Evolutionary conservation across 2,797 vertebrate genomes (phyloP).

Genomic region (Gallirallus australis): DNA sequence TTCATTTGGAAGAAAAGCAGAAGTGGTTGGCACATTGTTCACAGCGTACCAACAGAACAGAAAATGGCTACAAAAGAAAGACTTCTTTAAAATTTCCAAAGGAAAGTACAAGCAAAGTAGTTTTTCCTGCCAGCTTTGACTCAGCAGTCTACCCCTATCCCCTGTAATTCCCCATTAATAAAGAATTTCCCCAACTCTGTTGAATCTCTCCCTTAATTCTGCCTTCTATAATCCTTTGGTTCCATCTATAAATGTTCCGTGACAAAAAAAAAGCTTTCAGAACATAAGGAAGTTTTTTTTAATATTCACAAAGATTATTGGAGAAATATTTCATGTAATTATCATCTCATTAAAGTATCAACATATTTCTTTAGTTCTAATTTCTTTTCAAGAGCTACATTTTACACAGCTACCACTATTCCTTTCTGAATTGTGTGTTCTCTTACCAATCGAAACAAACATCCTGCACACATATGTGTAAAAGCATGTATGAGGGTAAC

Average conservation of each 20-base stretch:
- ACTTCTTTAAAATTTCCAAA: not conserved
- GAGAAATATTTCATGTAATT: not conserved
- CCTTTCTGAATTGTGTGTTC: not conserved
- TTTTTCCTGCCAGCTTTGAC: not conserved
- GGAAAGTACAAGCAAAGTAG: not conserved
- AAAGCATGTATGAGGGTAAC: not conserved
- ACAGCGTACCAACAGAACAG: not conserved
- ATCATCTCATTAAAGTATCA: not conserved
- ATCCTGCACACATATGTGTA: not conserved
- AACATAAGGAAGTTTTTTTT: not conserved
- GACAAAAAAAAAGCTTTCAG: not conserved
- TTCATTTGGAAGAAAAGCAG: not conserved
- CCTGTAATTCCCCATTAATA: not conserved
- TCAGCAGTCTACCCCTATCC: not conserved
- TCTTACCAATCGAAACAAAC: not conserved
- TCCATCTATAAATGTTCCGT: not conserved
- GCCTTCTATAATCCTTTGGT: not conserved
- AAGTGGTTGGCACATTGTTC: not conserved
- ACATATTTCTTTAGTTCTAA: not conserved
- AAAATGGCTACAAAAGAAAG: not conserved
- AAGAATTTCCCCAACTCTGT: not conserved
- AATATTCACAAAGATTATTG: not conserved
- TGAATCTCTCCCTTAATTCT: not conserved
- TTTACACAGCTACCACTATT: not conserved
- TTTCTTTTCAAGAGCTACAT: not conserved